A percentile compares a stretch with the other conserved stretches of the same genome.
Conservation (phyloP, 2,888 invertebrate species). For the Heliconius erato region DNA sequence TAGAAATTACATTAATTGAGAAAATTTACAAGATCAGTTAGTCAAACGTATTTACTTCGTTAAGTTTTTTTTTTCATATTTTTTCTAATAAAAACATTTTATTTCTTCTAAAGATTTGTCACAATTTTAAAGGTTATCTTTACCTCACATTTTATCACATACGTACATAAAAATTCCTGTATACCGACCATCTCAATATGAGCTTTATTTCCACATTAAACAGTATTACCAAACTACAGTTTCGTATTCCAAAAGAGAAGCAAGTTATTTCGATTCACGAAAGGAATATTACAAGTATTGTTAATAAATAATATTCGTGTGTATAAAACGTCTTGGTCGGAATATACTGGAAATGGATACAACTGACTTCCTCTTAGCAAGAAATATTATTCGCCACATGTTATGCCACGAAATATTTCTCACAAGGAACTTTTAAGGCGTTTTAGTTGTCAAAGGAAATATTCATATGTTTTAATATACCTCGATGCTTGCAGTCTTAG, state of each 20-base stretch:
- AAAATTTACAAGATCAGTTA: background rate
- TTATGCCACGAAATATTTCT: constrained; percentile 50
- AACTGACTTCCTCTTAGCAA: constrained; percentile 50
- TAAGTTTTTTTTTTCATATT: background rate
- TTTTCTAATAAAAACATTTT: no score
- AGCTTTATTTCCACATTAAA: constrained; percentile 19
- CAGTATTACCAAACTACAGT: constrained; percentile 19
- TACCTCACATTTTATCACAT: background rate
- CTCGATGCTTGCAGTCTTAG: background rate
- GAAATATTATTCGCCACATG: constrained; percentile 52
- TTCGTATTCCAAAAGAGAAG: constrained; percentile 21
- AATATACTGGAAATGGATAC: constrained; percentile 45
- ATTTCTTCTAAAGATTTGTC: no score
- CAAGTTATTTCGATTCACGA: constrained; percentile 23
- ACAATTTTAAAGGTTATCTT: no score
- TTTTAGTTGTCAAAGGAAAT: constrained; percentile 23
- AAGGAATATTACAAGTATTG: constrained; percentile 42
- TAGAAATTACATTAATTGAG: background rate
- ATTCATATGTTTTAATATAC: background rate
- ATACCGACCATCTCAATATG: background rate
- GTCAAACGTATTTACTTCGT: background rate
- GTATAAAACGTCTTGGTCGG: constrained; percentile 40
- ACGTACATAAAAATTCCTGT: background rate
- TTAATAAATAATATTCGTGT: constrained; percentile 44
- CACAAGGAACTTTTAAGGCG: constrained; percentile 44